These are phyloP conservation scores for Noctua comes DNA, from an alignment of 2,888 invertebrate species.

Conservation along the genomic window DNA sequence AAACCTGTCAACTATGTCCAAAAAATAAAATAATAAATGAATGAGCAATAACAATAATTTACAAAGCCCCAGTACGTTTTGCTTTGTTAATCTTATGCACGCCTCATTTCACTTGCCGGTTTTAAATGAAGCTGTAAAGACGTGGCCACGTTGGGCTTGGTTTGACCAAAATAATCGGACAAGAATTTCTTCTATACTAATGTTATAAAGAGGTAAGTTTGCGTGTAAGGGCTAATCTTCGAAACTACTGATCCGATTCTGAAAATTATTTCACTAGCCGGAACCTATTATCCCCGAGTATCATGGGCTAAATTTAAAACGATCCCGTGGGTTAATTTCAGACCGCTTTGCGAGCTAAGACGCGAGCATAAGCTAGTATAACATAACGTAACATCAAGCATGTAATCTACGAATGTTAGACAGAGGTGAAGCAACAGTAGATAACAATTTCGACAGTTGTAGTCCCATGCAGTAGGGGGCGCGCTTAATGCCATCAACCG, in stretches of 20 bases:
- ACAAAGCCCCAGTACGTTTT: constrained; percentile 39
- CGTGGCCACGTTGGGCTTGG: constrained; percentile 9
- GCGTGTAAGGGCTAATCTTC: not conserved
- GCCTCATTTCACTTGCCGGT: constrained; percentile 60
- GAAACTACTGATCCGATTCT: too few species aligned
- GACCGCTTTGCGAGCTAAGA: too few species aligned
- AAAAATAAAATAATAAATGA: constrained; percentile 35
- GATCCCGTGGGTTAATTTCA: too few species aligned
- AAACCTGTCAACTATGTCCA: not conserved
- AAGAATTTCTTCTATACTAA: not conserved
- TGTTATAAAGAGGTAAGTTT: not conserved
- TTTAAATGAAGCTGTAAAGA: constrained; percentile 58
- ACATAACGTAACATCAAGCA: too few species aligned
- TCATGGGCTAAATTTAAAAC: too few species aligned
- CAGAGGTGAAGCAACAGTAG: not conserved
- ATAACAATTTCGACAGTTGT: not conserved
- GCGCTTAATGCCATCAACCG: not conserved
- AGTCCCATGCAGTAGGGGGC: not conserved
- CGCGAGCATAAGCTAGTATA: too few species aligned
- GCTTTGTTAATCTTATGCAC: constrained; percentile 63
- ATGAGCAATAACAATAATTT: constrained; percentile 44
- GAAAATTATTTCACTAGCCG: too few species aligned
- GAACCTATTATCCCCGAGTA: too few species aligned
- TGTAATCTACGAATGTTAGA: too few species aligned
- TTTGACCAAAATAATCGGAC: not conserved